Base-by-base conservation (phyloP, 2,797 vertebrate species). In the Hephaestus fuliginosus region DNA sequence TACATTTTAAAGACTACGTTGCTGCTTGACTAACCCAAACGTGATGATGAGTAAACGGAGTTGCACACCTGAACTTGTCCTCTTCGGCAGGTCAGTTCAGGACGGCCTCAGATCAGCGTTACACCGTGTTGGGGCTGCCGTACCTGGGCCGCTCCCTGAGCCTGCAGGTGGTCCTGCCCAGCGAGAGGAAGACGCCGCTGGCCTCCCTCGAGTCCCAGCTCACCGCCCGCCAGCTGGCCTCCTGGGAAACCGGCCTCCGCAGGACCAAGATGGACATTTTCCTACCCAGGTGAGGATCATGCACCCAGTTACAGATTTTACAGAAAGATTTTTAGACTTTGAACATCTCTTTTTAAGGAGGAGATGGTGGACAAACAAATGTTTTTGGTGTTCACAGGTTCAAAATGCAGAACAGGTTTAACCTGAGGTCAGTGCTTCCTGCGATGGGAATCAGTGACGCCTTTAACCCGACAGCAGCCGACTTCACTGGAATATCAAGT, bases 401-500 rank as follows among this genome's bases (percentile, higher is more conserved):
- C 92, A 96, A 88, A 70, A 95, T 98, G 89, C 95, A 97, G 88
- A 97, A 94, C 76, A 95, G 95, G 88, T 96, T 97, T 79, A 96
- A 97, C 91, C 88, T 99, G 82, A 97, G 95, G 93, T 94, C 90
- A 0, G 93, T 94, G 77, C 95, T 98, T 63, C 94, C 92, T 43
- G 94, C 95, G 25, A 94, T 98, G 90, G 97, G 97, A 84, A 92
- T 98, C 86, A 96, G 91, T 11, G 96, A 98, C 5, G 94, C 97
- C 74, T 98, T 98, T 79, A 94, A 96, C 86, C 96, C 97, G 0
- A 78, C 89, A 11, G 84, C 92, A 56, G 97, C 97, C 12, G 95
- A 99, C 93, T 98, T 98, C 92, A 96, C 94, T 56, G 97, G 96
- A 83, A 96, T 98, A 89, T 97, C 97, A 96, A 97, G 97, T 98